Base-by-base conservation (phyloP, 2,113 vertebrate species). In the Clupea harengus region DNA sequence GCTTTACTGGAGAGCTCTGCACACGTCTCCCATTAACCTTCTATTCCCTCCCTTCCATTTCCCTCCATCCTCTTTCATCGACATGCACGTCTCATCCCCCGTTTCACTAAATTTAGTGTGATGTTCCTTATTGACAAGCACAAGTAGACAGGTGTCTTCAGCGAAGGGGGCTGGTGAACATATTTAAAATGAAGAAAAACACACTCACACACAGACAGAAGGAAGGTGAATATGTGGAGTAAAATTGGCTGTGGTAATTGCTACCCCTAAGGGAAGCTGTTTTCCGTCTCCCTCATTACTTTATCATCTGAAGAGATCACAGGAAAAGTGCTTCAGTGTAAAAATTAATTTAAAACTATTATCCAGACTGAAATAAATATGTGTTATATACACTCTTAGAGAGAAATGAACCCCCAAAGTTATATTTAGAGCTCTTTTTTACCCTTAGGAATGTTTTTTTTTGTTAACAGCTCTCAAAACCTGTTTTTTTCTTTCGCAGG, bases 291-390 rank as follows among this genome's bases (percentile, higher is more conserved):
- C n/a, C n/a, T 9, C 1, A 82, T 49, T 75, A 46, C 49, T 44
- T 85, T 83, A 83, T 82, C 84, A 85, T 72, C 81, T 88, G 75
- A 17, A 25, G 64, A 88, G 84, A 86, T 86, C 83, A 86, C 39
- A 88, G 64, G 49, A 64, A 84, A 86, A 80, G 85, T 81, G 44
- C 52, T 84, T 85, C 83, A 85, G 83, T 85, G 83, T 89, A 85
- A 82, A 89, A 85, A 89, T 83, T 15, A 4, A 32, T 15, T 78
- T 39, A 44, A 2, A 78, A 39, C 11, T 78, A 17, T 78, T 39
- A 32, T 78, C 39, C 11, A 39, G 13, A 15, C 25, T 3, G 3
- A 39, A 39, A 78, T 78, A 39, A 78, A 78, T 78, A 78, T 78
- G 72, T 78, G 72, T 32, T 78, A 18, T 39, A 39, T 75, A 75